Conservation (phyloP, 1,140 invertebrate genomes). For the Panagrolaimus sp. region DNA sequence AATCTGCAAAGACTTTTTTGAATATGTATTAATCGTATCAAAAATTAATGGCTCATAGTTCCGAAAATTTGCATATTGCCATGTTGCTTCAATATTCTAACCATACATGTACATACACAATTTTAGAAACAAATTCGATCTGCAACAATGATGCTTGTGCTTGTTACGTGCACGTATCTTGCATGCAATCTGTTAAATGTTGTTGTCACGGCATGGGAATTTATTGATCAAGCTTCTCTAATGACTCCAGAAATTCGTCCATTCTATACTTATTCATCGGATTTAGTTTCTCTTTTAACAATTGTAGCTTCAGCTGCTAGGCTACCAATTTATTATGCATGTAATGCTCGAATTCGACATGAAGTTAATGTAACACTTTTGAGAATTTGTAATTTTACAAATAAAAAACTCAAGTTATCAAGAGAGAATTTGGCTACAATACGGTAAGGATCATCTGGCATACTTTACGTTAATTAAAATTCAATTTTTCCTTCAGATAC, state of each 20-base stretch:
- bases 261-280: constrained; percentile 46
- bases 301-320: constrained; percentile 36
- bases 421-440: constrained; percentile 29
- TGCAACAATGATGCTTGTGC: constrained; percentile 47
- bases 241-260: constrained; percentile 37
- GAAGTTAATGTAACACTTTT: constrained; percentile 36
- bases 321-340: constrained; percentile 48
- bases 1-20: no score
- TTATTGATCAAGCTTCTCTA: constrained; percentile 43
- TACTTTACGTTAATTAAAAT: constrained; percentile 17
- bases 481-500: constrained; percentile 15
- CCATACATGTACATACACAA: no score
- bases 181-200: constrained; percentile 50
- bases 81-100: no score
- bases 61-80: no score
- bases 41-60: no score
- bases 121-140: constrained; percentile 48
- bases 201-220: constrained; percentile 43
- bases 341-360: constrained; percentile 44
- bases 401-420: constrained; percentile 24
- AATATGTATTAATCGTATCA: no score
- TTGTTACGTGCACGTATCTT: constrained; percentile 47
- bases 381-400: constrained; percentile 32
- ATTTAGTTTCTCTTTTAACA: constrained; percentile 50
- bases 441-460: constrained; percentile 25